A percentile compares a stretch with the other conserved stretches of the same genome.
Evolutionary conservation across 2,113 vertebrate species (phyloP).

Genomic region (Balaeniceps rex): DNA sequence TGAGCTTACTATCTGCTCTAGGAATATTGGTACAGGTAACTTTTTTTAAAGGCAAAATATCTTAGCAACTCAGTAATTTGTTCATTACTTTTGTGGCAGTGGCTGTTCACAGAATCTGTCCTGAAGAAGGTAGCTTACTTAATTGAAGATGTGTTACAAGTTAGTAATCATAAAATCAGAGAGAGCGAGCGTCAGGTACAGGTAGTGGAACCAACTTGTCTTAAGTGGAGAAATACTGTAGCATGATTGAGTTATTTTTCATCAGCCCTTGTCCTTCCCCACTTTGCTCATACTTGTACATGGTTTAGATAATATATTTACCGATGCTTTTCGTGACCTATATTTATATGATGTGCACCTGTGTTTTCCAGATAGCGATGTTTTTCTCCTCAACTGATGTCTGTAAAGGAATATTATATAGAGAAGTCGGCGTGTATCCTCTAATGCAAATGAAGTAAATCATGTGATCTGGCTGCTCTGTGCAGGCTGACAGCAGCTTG

Average conservation of each 20-base stretch:
- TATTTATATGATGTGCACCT: neutral
- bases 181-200: neutral
- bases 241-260: neutral
- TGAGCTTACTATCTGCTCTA: neutral
- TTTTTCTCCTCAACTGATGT: neutral
- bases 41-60: neutral
- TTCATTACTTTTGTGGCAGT: neutral
- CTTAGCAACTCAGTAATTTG: neutral
- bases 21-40: neutral
- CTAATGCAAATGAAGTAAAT: neutral
- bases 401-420: neutral
- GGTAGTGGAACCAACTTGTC: neutral
- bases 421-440: neutral
- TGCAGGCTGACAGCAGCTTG: neutral
- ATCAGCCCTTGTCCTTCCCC: neutral
- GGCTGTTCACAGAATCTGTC: neutral
- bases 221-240: neutral
- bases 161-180: neutral
- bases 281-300: neutral
- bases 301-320: neutral
- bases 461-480: neutral
- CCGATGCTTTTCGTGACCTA: neutral
- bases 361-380: neutral
- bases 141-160: neutral
- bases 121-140: neutral